Evolutionary conservation across 2,797 vertebrate genomes (phyloP).

Genomic region (Melopsittacus undulatus): DNA sequence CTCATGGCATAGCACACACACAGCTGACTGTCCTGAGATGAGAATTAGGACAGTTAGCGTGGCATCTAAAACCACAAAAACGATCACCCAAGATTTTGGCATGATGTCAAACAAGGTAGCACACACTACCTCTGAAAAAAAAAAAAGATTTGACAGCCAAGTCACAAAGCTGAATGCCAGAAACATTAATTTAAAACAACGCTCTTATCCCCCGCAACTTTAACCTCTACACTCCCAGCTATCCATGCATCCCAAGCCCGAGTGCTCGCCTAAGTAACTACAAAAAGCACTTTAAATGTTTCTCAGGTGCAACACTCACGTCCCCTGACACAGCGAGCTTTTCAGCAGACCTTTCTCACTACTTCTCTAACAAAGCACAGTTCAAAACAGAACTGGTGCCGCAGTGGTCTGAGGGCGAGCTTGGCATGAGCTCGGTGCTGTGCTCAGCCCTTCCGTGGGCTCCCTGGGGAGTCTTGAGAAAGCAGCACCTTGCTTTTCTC

Average conservation of each 20-base stretch:
- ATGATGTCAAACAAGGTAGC: neutral
- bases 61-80: neutral
- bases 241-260: fast-evolving
- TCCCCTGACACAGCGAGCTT: fast-evolving
- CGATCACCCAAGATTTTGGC: neutral
- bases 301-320: neutral
- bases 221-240: neutral
- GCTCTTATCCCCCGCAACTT: fast-evolving
- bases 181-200: neutral
- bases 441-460: neutral
- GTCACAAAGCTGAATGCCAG: neutral
- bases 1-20: fast-evolving
- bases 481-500: neutral
- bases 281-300: fast-evolving
- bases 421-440: fast-evolving
- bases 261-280: neutral
- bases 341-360: neutral
- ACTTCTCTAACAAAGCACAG: fast-evolving
- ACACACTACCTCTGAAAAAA: fast-evolving
- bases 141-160: neutral
- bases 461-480: fast-evolving
- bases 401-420: fast-evolving
- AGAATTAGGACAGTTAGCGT: neutral
- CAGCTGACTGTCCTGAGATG: too few species aligned
- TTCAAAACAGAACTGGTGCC: fast-evolving